phyloP scores from a whole-genome alignment of 2,888 invertebrate species.

The Augiades crinisus region DNA sequence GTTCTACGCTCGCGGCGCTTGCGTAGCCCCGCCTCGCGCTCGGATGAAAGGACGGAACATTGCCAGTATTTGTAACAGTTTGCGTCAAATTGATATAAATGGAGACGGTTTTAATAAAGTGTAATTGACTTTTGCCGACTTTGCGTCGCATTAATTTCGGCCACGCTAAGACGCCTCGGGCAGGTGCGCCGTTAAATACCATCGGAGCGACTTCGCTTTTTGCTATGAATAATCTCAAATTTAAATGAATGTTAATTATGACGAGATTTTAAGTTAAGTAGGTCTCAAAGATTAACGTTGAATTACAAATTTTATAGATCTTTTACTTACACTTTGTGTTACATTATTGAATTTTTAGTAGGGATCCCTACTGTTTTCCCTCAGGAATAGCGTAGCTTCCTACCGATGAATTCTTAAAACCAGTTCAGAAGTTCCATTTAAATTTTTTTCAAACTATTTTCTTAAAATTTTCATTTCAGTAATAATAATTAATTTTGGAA shows the following conservation, averaged over 20 bases:
- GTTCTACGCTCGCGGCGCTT: conserved; percentile 61
- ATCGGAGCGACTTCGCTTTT: conserved; percentile 66
- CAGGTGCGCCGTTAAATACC: conserved; percentile 77
- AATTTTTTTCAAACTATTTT: too few species aligned
- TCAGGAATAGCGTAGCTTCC: not conserved
- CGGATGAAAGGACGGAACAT: conserved; percentile 78
- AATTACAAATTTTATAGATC: conserved; percentile 34
- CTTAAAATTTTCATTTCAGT: too few species aligned
- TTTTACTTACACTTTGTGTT: conserved; percentile 26
- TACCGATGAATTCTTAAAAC: too few species aligned
- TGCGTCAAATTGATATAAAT: conserved; percentile 82
- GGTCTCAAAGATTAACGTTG: conserved; percentile 34
- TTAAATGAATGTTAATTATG: conserved; percentile 76
- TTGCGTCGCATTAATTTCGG: conserved; percentile 79
- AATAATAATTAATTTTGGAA: too few species aligned
- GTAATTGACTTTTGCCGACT: conserved; percentile 81
- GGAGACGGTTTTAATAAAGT: conserved; percentile 82
- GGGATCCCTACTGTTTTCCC: too few species aligned
- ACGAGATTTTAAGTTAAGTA: conserved; percentile 62
- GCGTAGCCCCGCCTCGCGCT: conserved; percentile 77
- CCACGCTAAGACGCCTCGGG: conserved; percentile 77
- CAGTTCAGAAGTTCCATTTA: too few species aligned
- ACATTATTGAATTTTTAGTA: too few species aligned
- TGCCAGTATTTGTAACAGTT: conserved; percentile 82
- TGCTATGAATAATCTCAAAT: conserved; percentile 73